Base-by-base conservation (phyloP, 2,888 invertebrate species). In the Epirrhoe alternata region DNA sequence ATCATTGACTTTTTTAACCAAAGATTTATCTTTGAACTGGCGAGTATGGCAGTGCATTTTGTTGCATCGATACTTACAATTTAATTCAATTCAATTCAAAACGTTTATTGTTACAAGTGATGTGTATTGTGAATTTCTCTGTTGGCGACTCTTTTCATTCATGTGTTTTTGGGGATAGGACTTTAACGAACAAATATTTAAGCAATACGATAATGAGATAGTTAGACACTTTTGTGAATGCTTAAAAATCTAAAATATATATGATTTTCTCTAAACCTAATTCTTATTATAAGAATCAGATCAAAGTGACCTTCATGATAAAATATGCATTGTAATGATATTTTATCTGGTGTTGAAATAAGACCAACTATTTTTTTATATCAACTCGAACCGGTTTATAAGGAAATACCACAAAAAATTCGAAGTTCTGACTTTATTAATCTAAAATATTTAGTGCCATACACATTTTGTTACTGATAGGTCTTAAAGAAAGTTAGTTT, bases 1-100 rank as follows among this genome's bases (percentile, higher is more conserved):
- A 57, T 61, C 62, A 67, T 57, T 68, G 0, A 33, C 33, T 66
- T 63, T 50, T 24, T 24, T 24, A 24, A 24, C 24, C 24, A 24
- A n/a, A n/a, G 24, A 24, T 24, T 24, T 24, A 24, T 24, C 24
- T 24, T 24, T 24, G 1, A 58, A 16, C n/a, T 50, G 17, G 6
- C 42, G 57, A 24, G 3, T 24, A 24, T 24, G 24, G 24, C 3
- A 24, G 24, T 24, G 24, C 24, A 24, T 24, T 24, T 24, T 24
- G 1, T 24, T 24, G 24, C n/a, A n/a, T n/a, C n/a, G n/a, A n/a
- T n/a, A n/a, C n/a, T n/a, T n/a, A n/a, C n/a, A n/a, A n/a, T n/a
- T n/a, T n/a, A n/a, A n/a, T n/a, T n/a, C n/a, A n/a, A n/a, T n/a
- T n/a, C n/a, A n/a, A n/a, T n/a, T n/a, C n/a, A n/a, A n/a, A n/a